Evolutionary conservation across 2,888 invertebrate genomes (phyloP), one percentile per base, ranked within the genome.

Genomic region (Arge pagana): DNA sequence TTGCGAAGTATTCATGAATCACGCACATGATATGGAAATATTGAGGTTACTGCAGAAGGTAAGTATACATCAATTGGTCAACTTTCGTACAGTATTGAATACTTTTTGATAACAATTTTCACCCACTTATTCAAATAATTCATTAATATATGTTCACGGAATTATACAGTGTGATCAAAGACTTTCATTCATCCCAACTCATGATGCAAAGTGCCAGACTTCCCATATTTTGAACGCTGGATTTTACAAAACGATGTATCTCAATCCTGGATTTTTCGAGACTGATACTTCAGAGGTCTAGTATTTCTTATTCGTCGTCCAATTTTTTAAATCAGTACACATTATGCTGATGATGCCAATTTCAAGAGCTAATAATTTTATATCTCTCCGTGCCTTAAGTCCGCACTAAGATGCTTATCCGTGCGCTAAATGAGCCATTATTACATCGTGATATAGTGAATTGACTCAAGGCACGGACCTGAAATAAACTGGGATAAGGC

Each of bases 1-100:
- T 35, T 81, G 80, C 58, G 75, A 77, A 48, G 78, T 81, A 16
- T 69, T 83, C 16, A 76, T 76, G 76, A 69, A 67, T 19, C 53
- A 71, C 49, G 73, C 76, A 6, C 52, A 56, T 18, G 52, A 61
- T 4, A 42, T 37, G 18, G 71, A 71, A 50, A 10, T 76, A 11
- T 56, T 54, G n/a, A 71, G 73, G 39, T 62, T 76, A 45, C 61
- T 76, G 5, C 43, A 58, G n/a, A 62, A 64, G 62, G 76, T 74
- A 48, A 60, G 40, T 59, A 28, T 8, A 30, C 8, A n/a, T n/a
- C n/a, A n/a, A n/a, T n/a, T n/a, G n/a, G n/a, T n/a, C 8, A 4
- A 24, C 35, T 35, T 18, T 19, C 41, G 2, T 7, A 18, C 6
- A 26, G 23, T 8, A 21, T 21, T 18, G 4, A 13, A 26, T 16